Evolutionary conservation across 35 echinoderm and acorn worm genomes (phyloP).

Genomic region (Ophioderma brevispina): DNA sequence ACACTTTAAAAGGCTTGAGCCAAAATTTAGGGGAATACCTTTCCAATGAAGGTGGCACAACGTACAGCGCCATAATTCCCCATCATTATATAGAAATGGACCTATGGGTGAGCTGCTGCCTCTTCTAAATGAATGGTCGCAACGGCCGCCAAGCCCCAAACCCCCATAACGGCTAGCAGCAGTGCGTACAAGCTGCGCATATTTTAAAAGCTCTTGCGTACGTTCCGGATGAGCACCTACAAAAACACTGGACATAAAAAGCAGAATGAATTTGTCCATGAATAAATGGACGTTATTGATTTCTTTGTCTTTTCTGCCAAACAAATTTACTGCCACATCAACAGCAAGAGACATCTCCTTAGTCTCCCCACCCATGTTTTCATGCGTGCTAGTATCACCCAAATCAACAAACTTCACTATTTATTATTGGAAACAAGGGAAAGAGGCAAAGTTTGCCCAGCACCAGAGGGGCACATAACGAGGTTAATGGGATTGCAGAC

Average conservation of each 20-base stretch:
- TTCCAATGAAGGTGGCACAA: background rate
- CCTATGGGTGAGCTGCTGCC: background rate
- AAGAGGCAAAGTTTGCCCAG: too few species aligned
- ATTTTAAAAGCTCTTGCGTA: constrained; percentile 12
- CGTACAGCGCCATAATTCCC: background rate
- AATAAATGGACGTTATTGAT: background rate
- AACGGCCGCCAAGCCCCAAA: constrained; percentile 1
- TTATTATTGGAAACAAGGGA: too few species aligned
- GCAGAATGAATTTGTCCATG: constrained; percentile 25
- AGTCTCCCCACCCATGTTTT: too few species aligned
- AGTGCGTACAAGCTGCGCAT: background rate
- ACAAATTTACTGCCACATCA: background rate
- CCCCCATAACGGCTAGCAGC: background rate
- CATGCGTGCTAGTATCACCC: too few species aligned
- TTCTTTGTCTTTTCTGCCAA: background rate
- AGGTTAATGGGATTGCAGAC: too few species aligned
- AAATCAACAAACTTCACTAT: too few species aligned
- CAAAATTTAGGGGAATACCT: background rate
- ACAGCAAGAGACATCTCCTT: too few species aligned
- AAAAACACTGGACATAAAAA: background rate
- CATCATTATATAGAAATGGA: constrained; percentile 16
- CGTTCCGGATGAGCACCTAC: background rate
- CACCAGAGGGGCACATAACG: too few species aligned
- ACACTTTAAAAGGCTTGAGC: background rate
- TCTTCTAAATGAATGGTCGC: constrained; percentile 16